phyloP scores from a whole-genome alignment of 2,888 invertebrate genomes.

The Microctonus brassicae region DNA sequence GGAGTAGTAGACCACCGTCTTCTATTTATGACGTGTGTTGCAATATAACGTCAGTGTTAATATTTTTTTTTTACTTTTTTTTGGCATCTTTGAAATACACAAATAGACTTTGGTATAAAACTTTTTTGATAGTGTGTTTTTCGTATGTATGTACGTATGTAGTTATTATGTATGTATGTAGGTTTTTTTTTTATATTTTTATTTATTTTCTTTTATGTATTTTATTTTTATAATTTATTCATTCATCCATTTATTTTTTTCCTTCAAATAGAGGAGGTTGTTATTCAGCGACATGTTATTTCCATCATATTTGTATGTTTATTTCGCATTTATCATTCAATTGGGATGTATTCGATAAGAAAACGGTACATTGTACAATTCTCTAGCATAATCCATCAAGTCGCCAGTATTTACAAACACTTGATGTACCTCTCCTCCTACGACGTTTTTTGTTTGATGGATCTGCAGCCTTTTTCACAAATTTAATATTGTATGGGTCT shows the following conservation, averaged over 20 bases:
- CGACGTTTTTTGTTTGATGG: constrained; percentile 78
- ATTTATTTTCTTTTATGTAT: constrained; percentile 31
- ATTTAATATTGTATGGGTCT: constrained; percentile 94
- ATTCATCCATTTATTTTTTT: constrained; percentile 32
- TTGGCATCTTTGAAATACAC: constrained; percentile 77
- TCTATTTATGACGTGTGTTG: constrained; percentile 54
- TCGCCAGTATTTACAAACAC: constrained; percentile 71
- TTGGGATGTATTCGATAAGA: constrained; percentile 10
- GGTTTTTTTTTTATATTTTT: constrained; percentile 48
- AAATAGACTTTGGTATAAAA: constrained; percentile 77
- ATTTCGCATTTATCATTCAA: not conserved
- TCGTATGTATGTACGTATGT: constrained; percentile 38
- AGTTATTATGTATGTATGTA: constrained; percentile 32
- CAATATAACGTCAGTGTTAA: constrained; percentile 65
- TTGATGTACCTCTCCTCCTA: constrained; percentile 75
- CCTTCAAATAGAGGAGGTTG: constrained; percentile 8
- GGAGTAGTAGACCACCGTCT: not conserved
- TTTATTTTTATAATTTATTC: constrained; percentile 39
- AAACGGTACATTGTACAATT: not conserved
- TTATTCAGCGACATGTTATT: constrained; percentile 26
- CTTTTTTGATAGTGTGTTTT: constrained; percentile 69
- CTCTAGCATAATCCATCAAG: constrained; percentile 67
- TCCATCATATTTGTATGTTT: not conserved
- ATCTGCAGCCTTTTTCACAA: constrained; percentile 85
- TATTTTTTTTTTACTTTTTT: too few species aligned